Conservation (phyloP, 2,113 vertebrate genomes). For the Tychaedon coryphoeus region DNA sequence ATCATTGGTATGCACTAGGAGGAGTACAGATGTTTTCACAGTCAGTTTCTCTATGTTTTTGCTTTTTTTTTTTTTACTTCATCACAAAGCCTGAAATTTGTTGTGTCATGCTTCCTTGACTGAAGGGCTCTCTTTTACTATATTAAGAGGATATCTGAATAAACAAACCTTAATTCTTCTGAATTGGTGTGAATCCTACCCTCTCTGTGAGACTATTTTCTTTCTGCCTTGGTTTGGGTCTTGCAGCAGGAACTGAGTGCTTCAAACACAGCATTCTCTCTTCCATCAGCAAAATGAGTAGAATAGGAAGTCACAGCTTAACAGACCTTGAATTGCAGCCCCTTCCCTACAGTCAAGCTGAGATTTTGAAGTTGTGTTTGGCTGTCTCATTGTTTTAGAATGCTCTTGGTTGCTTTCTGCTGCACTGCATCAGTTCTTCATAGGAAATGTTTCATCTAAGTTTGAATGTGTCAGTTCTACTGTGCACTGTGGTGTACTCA, state of each 20-base stretch:
- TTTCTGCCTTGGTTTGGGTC: neutral
- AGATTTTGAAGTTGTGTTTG: neutral
- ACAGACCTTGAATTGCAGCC: neutral
- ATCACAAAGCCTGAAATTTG: neutral
- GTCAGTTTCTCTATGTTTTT: neutral
- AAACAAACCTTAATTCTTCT: neutral
- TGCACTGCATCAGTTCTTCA: neutral
- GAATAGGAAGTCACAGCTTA: neutral
- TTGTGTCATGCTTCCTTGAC: neutral
- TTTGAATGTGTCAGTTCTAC: neutral
- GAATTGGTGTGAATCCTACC: neutral
- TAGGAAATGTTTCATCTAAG: neutral
- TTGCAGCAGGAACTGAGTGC: neutral
- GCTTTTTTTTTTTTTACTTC: neutral
- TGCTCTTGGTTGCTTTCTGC: neutral
- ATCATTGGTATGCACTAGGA: neutral
- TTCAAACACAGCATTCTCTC: neutral
- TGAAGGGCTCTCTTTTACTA: rapidly evolving
- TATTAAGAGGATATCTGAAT: neutral
- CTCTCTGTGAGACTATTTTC: neutral
- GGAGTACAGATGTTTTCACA: neutral
- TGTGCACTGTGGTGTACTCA: neutral
- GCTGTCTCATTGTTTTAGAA: neutral
- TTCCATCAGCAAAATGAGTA: neutral
- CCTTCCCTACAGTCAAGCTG: neutral